A percentile compares a stretch with the other conserved stretches of the same genome.
phyloP scores from a whole-genome alignment of 1,140 invertebrate genomes.

The Phthorimaea operculella region DNA sequence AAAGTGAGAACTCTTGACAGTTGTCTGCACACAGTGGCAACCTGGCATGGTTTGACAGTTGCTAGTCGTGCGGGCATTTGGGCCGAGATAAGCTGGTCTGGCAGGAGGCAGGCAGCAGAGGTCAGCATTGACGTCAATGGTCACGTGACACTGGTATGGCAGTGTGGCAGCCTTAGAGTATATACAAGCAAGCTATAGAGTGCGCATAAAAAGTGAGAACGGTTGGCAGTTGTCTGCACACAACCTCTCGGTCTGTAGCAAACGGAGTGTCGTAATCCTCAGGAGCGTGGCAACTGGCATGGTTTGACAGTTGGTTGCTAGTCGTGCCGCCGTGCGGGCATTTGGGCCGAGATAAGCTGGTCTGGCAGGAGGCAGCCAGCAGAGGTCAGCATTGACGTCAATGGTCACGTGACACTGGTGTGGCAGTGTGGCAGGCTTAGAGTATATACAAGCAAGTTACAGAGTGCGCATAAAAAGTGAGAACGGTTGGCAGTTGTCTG shows the following conservation, averaged over 20 bases:
- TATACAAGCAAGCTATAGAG: too few relatives aligned
- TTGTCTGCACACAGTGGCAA: too few relatives aligned
- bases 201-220: too few relatives aligned
- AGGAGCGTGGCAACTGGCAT: slow-evolving; percentile 4
- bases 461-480: too few relatives aligned
- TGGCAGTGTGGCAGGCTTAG: too few relatives aligned
- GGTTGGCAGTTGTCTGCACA: too few relatives aligned
- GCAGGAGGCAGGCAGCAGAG: slow-evolving; percentile 42
- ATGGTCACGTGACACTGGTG: slow-evolving; percentile 37
- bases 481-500: too few relatives aligned
- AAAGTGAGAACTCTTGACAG: too few relatives aligned
- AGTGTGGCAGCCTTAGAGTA: too few relatives aligned
- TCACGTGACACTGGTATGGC: slow-evolving; percentile 31
- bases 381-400: slow-evolving; percentile 59
- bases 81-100: slow-evolving; percentile 42
- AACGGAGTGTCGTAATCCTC: neutral
- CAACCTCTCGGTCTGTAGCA: too few relatives aligned
- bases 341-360: slow-evolving; percentile 44
- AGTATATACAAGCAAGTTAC: too few relatives aligned
- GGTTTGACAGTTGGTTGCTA: slow-evolving; percentile 16
- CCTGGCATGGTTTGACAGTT: slow-evolving; percentile 11
- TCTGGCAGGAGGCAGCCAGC: slow-evolving; percentile 33
- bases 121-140: slow-evolving; percentile 56
- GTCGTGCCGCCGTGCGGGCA: slow-evolving; percentile 26
- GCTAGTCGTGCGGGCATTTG: slow-evolving; percentile 36